Evolutionary conservation across 2,888 invertebrate species (phyloP), one percentile per base, ranked within the genome.

Genomic region (Cantharis lateralis): DNA sequence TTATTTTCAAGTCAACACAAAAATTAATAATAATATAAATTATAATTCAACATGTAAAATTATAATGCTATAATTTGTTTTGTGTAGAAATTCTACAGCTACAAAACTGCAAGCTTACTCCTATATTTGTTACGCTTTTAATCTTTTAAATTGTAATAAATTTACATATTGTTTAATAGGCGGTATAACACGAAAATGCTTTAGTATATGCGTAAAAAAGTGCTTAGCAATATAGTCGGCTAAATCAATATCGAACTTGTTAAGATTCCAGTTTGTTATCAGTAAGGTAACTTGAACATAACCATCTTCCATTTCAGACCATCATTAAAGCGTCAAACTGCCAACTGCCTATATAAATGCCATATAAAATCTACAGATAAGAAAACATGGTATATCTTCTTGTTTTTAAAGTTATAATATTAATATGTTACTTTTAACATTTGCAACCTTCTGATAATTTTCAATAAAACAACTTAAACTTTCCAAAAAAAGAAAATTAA

Each of bases 251-350:
- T 75, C 74, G 62, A 62, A 24, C 70, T 77, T 71, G 79, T 75
- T 79, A 74, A 71, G 70, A 77, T 77, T 75, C 77, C 75, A 77
- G 72, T 75, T 75, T 70, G 66, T 77, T 77, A 79, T 79, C 79
- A 77, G 62, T 15, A 63, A 71, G 66, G 73, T 68, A 74, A 71
- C 71, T 76, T 71, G 20, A 71, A 76, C 78, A 79, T 72, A 74
- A 70, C 74, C 78, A 76, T 74, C 72, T 76, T 79, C 78, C 76
- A 79, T 76, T 79, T 76, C 48, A 76, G 76, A 79, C 68, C 68
- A 32, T 76, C 76, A 79, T 79, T 79, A 79, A 79, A 79, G 76
- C 76, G 70, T 79, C 76, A 79, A 74, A 74, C 78, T 76, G 78
- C 74, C 78, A 79, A 71, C 74, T 72, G 78, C 72, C 73, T 73